These are phyloP conservation scores for Diarsia brunnea DNA, from an alignment of 2,888 invertebrate genomes.

Conservation along the genomic window DNA sequence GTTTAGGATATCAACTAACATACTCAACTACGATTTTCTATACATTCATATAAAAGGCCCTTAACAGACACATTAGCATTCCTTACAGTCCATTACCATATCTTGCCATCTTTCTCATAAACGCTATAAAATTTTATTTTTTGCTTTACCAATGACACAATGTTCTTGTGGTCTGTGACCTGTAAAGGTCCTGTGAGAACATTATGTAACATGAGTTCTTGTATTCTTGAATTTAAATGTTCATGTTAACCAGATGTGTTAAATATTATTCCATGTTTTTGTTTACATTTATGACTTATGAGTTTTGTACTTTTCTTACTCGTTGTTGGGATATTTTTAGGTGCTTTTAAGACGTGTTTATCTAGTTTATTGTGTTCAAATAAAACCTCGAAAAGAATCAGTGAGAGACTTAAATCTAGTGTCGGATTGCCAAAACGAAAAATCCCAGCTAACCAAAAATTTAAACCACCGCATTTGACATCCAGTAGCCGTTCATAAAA, in stretches of 20 bases:
- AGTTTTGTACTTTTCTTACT: slow-evolving; percentile 10
- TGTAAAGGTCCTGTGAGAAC: slow-evolving; percentile 39
- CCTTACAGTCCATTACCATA: slow-evolving; percentile 32
- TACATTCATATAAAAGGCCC: slow-evolving; percentile 13
- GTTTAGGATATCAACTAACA: background rate
- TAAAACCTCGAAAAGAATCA: background rate
- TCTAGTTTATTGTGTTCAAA: background rate
- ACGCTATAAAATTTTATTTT: slow-evolving; percentile 7
- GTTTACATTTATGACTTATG: slow-evolving; percentile 10
- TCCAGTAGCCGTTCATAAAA: slow-evolving; percentile 48
- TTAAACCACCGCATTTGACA: slow-evolving; percentile 33
- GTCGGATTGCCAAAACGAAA: background rate
- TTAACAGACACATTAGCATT: slow-evolving; percentile 35
- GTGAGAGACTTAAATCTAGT: background rate
- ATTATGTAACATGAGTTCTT: slow-evolving; percentile 33
- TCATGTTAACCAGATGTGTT: slow-evolving; percentile 37
- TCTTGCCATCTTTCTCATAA: slow-evolving; percentile 61
- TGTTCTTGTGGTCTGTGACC: slow-evolving; percentile 31
- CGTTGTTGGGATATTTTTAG: background rate
- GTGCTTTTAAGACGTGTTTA: background rate
- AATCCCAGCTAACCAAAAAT: background rate
- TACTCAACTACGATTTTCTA: background rate
- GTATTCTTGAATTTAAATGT: slow-evolving; percentile 29
- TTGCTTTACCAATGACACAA: slow-evolving; percentile 32
- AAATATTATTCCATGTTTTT: slow-evolving; percentile 38